Percentiles rank a stretch among this genome's conserved stretches.
Conservation (phyloP, 2,113 vertebrate genomes). For the Paratilapia polleni region DNA sequence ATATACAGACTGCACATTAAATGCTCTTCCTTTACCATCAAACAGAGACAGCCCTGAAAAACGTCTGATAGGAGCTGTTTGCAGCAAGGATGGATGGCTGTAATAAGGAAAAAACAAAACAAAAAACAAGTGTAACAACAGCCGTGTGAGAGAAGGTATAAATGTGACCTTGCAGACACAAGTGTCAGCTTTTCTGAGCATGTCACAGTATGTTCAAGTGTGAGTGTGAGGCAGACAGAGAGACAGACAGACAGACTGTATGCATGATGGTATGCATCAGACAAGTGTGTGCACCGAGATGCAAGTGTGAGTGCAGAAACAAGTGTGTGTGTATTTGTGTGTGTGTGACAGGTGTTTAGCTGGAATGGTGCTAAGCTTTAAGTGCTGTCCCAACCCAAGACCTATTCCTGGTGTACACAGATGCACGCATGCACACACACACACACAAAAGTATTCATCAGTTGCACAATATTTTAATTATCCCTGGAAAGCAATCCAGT, state of each 20-base stretch:
- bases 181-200: slow-evolving; percentile 59
- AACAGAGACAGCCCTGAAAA: neutral
- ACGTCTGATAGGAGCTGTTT: neutral
- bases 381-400: slow-evolving; percentile 68
- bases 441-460: slow-evolving; percentile 16
- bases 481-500: neutral
- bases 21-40: neutral
- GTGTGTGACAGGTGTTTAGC: slow-evolving; percentile 72
- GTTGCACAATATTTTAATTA: slow-evolving; percentile 7
- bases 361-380: slow-evolving; percentile 77
- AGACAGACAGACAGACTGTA: slow-evolving; percentile 32
- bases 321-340: slow-evolving; percentile 27
- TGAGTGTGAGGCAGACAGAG: slow-evolving; percentile 36
- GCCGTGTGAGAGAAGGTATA: slow-evolving; percentile 37
- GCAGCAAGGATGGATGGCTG: neutral
- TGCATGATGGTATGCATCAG: slow-evolving; percentile 57
- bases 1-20: neutral
- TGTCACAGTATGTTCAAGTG: slow-evolving; percentile 67
- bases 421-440: slow-evolving; percentile 21
- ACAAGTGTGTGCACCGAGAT: slow-evolving; percentile 43
- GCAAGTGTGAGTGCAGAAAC: neutral
- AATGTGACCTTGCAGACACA: slow-evolving; percentile 70
- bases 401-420: slow-evolving; percentile 65
- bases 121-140: slow-evolving; percentile 38
- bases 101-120: slow-evolving; percentile 43